Conservation (phyloP, 2,797 vertebrate genomes). For the Sebastes umbrosus region DNA sequence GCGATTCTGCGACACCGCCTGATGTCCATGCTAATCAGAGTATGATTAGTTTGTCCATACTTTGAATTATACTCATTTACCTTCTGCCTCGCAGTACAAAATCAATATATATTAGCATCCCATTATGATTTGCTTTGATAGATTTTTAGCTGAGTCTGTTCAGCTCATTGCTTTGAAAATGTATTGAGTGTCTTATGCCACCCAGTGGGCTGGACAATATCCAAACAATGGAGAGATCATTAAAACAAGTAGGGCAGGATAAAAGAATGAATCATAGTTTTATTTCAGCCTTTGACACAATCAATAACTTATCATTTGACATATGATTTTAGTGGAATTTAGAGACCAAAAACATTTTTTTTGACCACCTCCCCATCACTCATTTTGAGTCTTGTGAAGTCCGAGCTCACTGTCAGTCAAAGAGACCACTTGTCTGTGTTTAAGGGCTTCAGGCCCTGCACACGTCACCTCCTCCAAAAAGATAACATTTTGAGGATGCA, state of each 20-base stretch:
- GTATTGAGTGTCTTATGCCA: slow-evolving; percentile 28
- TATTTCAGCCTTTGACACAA: slow-evolving; percentile 7
- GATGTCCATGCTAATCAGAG: not conserved
- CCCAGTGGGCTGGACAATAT: slow-evolving; percentile 42
- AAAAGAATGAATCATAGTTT: not conserved
- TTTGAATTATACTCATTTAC: not conserved
- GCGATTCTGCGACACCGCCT: not conserved
- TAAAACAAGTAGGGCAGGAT: not conserved
- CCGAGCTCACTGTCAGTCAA: slow-evolving; percentile 48
- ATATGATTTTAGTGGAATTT: not conserved
- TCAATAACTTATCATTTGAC: not conserved
- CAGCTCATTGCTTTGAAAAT: not conserved
- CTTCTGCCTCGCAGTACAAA: not conserved
- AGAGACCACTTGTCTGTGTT: slow-evolving; percentile 36
- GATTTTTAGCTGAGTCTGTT: not conserved
- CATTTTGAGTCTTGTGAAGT: not conserved
- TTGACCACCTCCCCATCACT: not conserved
- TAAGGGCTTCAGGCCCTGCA: slow-evolving; percentile 51
- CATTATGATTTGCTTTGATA: not conserved
- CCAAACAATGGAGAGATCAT: not conserved
- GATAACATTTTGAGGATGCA: slow-evolving; percentile 31
- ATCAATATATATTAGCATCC: not conserved
- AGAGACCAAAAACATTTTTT: not conserved
- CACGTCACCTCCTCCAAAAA: slow-evolving; percentile 68
- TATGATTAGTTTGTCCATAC: not conserved